phyloP scores from a whole-genome alignment of 2,113 vertebrate species.

The Notothenia coriiceps region DNA sequence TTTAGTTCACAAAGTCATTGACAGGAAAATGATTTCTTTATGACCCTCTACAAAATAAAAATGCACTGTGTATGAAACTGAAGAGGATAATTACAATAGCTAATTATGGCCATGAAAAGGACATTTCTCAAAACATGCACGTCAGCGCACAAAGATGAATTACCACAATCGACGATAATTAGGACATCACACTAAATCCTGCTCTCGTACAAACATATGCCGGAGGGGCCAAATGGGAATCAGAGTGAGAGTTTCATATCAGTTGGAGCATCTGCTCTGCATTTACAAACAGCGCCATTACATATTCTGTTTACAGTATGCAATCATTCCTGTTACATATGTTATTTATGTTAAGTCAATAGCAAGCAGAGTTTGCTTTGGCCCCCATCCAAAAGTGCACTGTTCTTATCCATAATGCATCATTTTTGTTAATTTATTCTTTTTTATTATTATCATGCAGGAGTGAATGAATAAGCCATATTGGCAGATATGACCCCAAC shows the following conservation, averaged over 20 bases:
- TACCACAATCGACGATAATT: constrained; percentile 56
- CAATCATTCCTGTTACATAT: constrained; percentile 60
- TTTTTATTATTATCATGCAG: neutral
- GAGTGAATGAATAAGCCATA: constrained; percentile 27
- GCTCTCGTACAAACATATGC: constrained; percentile 66
- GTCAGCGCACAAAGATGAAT: constrained; percentile 8
- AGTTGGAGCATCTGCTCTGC: constrained; percentile 68
- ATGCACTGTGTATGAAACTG: constrained; percentile 6
- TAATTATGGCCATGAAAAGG: constrained; percentile 43
- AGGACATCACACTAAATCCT: constrained; percentile 58
- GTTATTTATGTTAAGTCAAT: constrained; percentile 55
- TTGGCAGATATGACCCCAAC: neutral
- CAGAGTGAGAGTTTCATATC: constrained; percentile 47
- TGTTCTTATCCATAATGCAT: constrained; percentile 49
- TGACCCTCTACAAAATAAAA: constrained; percentile 34
- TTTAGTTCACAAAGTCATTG: constrained; percentile 16
- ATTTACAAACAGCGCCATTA: constrained; percentile 46
- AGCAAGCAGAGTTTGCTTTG: constrained; percentile 49
- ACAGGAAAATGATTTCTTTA: constrained; percentile 1
- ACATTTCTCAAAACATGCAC: constrained; percentile 2
- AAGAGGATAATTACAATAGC: constrained; percentile 36
- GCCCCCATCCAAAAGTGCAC: constrained; percentile 18
- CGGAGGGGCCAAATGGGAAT: constrained; percentile 50
- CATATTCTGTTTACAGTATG: constrained; percentile 62
- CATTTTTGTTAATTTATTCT: constrained; percentile 21